Evolutionary conservation across 2,113 vertebrate species (phyloP).

Genomic region (Macroglossus sobrinus): DNA sequence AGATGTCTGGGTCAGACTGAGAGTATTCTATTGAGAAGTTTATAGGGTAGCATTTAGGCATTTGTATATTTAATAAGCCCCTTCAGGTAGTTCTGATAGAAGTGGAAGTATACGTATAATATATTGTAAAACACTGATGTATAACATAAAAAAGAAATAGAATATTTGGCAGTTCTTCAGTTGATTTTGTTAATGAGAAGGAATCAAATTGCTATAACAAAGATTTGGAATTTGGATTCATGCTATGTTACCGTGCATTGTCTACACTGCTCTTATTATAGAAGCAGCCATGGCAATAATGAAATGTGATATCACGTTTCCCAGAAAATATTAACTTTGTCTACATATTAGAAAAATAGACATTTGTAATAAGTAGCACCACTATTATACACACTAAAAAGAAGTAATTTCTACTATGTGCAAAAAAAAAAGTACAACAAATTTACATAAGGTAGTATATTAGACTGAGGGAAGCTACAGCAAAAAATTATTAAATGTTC

Average conservation of each 20-base stretch:
- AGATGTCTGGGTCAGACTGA: neutral
- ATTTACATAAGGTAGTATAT: neutral
- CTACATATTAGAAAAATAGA: conserved; percentile 1
- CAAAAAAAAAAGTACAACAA: conserved; percentile 6
- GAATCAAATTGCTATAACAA: neutral
- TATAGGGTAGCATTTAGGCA: neutral
- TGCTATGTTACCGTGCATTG: neutral
- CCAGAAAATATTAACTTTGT: neutral
- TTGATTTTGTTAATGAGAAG: conserved; percentile 37
- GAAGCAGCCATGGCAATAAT: conserved; percentile 11
- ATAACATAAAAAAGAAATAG: neutral
- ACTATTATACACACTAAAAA: neutral
- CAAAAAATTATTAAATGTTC: neutral
- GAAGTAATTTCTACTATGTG: conserved; percentile 15
- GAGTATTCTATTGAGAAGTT: neutral
- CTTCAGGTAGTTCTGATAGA: neutral
- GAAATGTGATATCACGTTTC: neutral
- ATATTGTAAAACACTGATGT: neutral
- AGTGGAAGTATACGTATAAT: neutral
- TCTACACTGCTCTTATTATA: neutral
- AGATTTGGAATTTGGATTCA: conserved; percentile 18
- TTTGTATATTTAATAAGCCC: neutral
- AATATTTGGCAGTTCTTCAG: neutral
- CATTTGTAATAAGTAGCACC: neutral
- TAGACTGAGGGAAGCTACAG: neutral